A percentile compares a stretch with the other conserved stretches of the same genome.
Conservation (phyloP, 2,797 vertebrate genomes). For the Lophotriccus pileatus region DNA sequence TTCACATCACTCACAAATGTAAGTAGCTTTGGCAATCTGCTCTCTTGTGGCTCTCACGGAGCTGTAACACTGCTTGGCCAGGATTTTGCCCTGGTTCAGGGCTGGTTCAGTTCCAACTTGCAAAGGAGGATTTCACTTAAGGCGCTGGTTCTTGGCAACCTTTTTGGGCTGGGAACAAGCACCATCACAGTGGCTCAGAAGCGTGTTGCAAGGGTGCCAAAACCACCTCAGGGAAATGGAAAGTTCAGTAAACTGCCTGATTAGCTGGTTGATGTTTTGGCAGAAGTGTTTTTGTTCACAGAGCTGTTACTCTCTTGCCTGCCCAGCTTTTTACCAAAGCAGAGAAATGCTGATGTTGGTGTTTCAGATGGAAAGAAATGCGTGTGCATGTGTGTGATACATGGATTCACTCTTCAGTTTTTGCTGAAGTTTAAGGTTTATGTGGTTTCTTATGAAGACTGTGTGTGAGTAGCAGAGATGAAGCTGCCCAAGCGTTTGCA, state of each 20-base stretch:
- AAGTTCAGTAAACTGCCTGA: slow-evolving; percentile 7
- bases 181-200: neutral
- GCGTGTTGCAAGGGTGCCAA: neutral
- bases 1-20: neutral
- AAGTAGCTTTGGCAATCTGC: no score
- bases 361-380: neutral
- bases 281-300: neutral
- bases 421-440: neutral
- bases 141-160: neutral
- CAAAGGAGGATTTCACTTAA: neutral
- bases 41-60: neutral
- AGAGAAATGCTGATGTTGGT: neutral
- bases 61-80: neutral
- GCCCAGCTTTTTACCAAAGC: neutral
- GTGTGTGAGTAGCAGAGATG: neutral
- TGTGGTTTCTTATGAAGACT: neutral
- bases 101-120: neutral
- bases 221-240: neutral
- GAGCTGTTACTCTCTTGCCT: neutral
- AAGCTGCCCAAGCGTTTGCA: neutral
- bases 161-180: neutral
- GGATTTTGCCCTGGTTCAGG: neutral
- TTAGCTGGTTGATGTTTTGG: neutral
- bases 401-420: neutral
- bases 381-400: neutral